Conservation (phyloP, 2,113 vertebrate genomes). For the Proterorhinus semilunaris region DNA sequence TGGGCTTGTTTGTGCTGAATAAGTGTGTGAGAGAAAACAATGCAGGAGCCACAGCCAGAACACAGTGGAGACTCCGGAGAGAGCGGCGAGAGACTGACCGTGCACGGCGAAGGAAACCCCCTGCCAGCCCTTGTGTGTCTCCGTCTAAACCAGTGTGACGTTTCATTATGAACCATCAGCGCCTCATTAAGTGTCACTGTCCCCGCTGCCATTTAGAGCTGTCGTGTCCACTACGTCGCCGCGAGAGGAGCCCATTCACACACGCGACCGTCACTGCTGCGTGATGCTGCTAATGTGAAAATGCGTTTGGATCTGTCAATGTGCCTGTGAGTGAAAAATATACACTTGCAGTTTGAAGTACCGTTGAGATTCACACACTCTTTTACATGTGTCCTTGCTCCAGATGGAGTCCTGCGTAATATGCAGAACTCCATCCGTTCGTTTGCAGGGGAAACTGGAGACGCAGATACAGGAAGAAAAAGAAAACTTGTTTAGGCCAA, state of each 20-base stretch:
- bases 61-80: constrained; percentile 7
- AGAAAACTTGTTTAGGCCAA: too few relatives aligned
- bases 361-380: neutral
- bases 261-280: neutral
- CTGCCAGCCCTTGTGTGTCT: constrained; percentile 28
- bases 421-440: too few relatives aligned
- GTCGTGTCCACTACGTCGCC: constrained; percentile 18
- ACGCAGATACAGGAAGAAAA: too few relatives aligned
- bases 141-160: constrained; percentile 30
- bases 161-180: constrained; percentile 50
- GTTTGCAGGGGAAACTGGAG: too few relatives aligned
- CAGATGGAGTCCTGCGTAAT: too few relatives aligned
- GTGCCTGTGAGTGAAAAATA: neutral
- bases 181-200: constrained; percentile 49
- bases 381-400: too few relatives aligned
- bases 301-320: neutral
- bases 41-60: constrained; percentile 23
- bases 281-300: neutral
- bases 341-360: neutral
- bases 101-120: constrained; percentile 26
- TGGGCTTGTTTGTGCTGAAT: constrained; percentile 4
- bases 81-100: constrained; percentile 21
- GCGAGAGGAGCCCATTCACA: neutral
- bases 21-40: constrained; percentile 1
- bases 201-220: constrained; percentile 40